Percentiles rank a stretch among this genome's conserved stretches.
phyloP scores from a whole-genome alignment of 2,888 invertebrate genomes.

The Matsumyia berberina region DNA sequence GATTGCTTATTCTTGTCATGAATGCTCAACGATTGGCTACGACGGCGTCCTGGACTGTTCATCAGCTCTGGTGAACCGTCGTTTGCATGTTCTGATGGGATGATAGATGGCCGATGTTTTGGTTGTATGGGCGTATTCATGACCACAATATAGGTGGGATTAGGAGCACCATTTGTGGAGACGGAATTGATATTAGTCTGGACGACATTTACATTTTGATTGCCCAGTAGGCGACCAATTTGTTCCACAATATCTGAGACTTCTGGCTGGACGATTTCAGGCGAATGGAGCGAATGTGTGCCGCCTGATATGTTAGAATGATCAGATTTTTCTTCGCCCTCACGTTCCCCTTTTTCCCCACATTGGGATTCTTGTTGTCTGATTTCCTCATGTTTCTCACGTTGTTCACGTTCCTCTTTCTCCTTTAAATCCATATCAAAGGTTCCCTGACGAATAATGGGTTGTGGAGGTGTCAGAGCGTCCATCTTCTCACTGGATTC shows the following conservation, averaged over 20 bases:
- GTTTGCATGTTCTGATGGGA: constrained; percentile 55
- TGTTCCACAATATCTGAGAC: constrained; percentile 79
- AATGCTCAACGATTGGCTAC: constrained; percentile 79
- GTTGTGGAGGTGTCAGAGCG: constrained; percentile 58
- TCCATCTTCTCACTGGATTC: constrained; percentile 28
- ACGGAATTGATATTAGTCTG: constrained; percentile 59
- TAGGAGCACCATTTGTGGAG: constrained; percentile 39
- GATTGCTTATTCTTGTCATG: constrained; percentile 78
- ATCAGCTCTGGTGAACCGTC: constrained; percentile 74
- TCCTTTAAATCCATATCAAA: constrained; percentile 79
- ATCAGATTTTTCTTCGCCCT: constrained; percentile 6
- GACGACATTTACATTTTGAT: constrained; percentile 71
- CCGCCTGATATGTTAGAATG: constrained; percentile 43
- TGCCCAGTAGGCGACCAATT: constrained; percentile 78
- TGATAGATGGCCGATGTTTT: constrained; percentile 52
- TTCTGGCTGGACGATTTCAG: constrained; percentile 74
- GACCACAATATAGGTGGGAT: constrained; percentile 80
- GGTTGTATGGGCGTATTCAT: constrained; percentile 77
- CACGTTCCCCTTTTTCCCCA: background rate
- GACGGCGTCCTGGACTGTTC: constrained; percentile 74
- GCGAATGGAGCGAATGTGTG: constrained; percentile 76
- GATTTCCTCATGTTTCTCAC: constrained; percentile 21
- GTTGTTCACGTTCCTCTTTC: constrained; percentile 33
- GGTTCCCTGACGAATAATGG: constrained; percentile 79
- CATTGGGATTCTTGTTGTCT: background rate